Base-by-base conservation (phyloP, 2,888 invertebrate species). In the Drosophila robusta region DNA sequence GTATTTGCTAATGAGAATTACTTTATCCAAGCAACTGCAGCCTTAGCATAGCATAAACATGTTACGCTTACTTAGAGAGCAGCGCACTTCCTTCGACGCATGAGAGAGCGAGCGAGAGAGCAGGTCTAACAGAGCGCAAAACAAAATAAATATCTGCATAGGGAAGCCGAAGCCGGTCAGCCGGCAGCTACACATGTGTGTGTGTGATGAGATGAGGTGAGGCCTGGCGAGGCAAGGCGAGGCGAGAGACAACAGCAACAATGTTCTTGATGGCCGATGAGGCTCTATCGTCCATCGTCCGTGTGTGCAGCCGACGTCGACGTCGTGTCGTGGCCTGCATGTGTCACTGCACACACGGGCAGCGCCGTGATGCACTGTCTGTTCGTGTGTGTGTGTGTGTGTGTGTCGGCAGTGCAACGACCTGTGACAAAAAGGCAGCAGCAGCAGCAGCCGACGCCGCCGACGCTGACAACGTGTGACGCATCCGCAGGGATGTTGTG, bases 401-500 rank as follows among this genome's bases (percentile, higher is more conserved):
- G 61, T 52, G 60, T 66, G 68, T 67, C 46, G 69, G 72, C 77
- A 86, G 83, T 84, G 83, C 83, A 84, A 84, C 83, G 83, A 84
- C 83, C 83, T 84, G 83, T 84, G 83, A 84, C 83, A 84, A 88
- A 86, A 84, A 84, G 77, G 76, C 86, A 73, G 74, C 79, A 68
- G 58, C 83, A 62, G 57, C 65, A 78, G 67, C 76, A 42, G 51
- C 42, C 26, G 51, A 32, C 45, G 58, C 46, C 60, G 45, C 36
- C 65, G 61, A 47, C 64, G 62, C 70, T 60, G 83, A 78, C 69
- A 85, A 85, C 68, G 87, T 81, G 87, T 82, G 88, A 88, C 83
- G 83, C 79, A 79, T 80, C 83, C 79, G 80, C 74, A 83, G 83
- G 83, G 83, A 83, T 86, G 83, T 87, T 87, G 83, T 70, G 86